These are phyloP conservation scores for Trididemnum miniatum DNA, from an alignment of 23 tunicate genomes.

Conservation along the genomic window DNA sequence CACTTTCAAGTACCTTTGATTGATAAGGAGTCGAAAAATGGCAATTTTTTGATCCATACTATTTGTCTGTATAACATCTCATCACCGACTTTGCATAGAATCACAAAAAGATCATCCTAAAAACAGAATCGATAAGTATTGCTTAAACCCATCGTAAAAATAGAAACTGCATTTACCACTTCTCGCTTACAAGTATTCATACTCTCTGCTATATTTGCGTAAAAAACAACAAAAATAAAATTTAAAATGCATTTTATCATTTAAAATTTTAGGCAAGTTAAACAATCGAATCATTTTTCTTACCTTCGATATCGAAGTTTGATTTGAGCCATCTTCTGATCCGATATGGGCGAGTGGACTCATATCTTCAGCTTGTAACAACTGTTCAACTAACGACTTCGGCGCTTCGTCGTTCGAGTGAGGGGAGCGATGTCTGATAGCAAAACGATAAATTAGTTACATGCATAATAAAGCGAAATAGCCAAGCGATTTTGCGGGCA, in stretches of 20 bases:
- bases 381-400: conserved; percentile 60
- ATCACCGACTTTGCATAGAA: conserved; percentile 87
- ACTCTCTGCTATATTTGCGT: no score
- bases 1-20: conserved; percentile 52
- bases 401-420: conserved; percentile 8
- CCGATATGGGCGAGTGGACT: conserved; percentile 36
- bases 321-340: conserved; percentile 10
- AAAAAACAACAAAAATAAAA: no score
- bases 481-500: no score
- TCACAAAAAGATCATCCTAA: conserved; percentile 56
- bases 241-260: no score
- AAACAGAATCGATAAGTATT: neutral
- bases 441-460: neutral
- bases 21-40: conserved; percentile 75
- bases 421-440: neutral
- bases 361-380: conserved; percentile 59
- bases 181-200: no score
- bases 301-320: conserved; percentile 44
- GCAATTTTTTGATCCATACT: conserved; percentile 89
- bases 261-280: no score
- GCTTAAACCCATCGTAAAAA: no score
- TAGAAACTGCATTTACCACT: no score
- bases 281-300: no score
- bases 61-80: conserved; percentile 89
- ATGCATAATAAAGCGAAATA: no score